A percentile compares a stretch with the other conserved stretches of the same genome.
phyloP scores from a whole-genome alignment of 2,888 invertebrate genomes.

The Ethmia dodecea region DNA sequence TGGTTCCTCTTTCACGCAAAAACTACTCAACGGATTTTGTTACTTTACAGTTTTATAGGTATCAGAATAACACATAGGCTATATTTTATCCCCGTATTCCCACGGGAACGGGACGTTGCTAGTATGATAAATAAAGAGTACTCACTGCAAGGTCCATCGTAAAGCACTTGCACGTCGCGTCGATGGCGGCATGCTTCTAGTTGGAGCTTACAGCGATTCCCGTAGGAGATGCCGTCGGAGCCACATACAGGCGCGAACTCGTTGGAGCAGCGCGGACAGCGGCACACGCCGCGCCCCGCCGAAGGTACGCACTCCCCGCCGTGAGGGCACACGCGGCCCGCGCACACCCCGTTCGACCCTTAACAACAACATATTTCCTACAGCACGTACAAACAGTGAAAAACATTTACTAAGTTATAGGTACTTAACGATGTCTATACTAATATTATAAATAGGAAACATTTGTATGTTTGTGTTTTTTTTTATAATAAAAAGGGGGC shows the following conservation, averaged over 20 bases:
- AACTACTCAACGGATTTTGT: too few species aligned
- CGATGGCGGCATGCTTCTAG: conserved; percentile 87
- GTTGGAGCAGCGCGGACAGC: conserved; percentile 89
- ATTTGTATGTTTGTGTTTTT: too few species aligned
- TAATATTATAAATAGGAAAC: too few species aligned
- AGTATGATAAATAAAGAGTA: conserved; percentile 34
- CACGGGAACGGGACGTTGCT: too few species aligned
- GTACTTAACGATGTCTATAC: too few species aligned
- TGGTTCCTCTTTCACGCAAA: too few species aligned
- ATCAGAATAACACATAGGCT: too few species aligned
- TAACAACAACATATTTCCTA: too few species aligned
- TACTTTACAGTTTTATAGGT: background rate
- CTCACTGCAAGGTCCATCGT: conserved; percentile 92
- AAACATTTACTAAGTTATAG: too few species aligned
- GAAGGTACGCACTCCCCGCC: conserved; percentile 82
- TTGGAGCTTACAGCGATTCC: conserved; percentile 89
- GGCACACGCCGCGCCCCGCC: conserved; percentile 87
- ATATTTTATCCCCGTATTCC: too few species aligned
- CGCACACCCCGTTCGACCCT: conserved; percentile 83
- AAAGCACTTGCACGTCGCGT: conserved; percentile 84
- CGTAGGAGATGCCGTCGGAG: conserved; percentile 88
- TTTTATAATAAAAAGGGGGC: too few species aligned
- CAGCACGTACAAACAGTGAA: too few species aligned
- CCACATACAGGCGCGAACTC: conserved; percentile 93
- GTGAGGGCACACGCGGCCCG: conserved; percentile 84